phyloP scores from a whole-genome alignment of 2,888 invertebrate genomes.

The Calameuta idolon region DNA sequence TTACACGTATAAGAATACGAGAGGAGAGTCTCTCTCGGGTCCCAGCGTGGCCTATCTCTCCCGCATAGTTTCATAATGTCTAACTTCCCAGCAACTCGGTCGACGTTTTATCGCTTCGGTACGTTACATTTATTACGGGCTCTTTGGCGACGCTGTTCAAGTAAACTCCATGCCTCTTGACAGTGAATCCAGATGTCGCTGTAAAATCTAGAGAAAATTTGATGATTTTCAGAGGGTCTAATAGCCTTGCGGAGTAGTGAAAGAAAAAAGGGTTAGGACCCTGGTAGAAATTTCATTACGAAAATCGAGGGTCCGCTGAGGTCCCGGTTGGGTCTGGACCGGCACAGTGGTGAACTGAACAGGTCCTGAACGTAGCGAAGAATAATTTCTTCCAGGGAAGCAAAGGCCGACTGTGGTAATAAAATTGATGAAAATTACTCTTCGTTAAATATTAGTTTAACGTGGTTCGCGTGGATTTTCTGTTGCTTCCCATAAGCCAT shows the following conservation, averaged over 20 bases:
- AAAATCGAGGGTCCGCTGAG: not conserved
- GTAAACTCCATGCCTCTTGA: not conserved
- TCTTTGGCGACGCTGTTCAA: not conserved
- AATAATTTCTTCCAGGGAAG: no score
- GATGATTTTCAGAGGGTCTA: not conserved
- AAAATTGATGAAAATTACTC: not conserved
- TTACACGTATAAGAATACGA: not conserved
- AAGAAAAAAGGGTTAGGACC: not conserved
- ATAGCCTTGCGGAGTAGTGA: not conserved
- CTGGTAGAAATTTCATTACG: not conserved
- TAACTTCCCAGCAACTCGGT: not conserved
- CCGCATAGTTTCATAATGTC: slow-evolving; percentile 3
- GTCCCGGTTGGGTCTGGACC: not conserved
- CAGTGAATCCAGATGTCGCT: not conserved
- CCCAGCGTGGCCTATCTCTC: not conserved
- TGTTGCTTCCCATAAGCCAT: not conserved
- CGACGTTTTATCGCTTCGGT: slow-evolving; percentile 21
- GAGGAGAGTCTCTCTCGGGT: not conserved
- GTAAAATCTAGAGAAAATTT: not conserved
- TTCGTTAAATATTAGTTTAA: not conserved
- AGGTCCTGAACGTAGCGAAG: not conserved
- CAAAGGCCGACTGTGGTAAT: not conserved
- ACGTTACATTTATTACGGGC: slow-evolving; percentile 30
- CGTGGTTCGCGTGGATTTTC: not conserved
- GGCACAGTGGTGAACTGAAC: not conserved